These are phyloP conservation scores for Accipiter cooperii DNA, from an alignment of 2,113 vertebrate genomes.

Conservation along the genomic window DNA sequence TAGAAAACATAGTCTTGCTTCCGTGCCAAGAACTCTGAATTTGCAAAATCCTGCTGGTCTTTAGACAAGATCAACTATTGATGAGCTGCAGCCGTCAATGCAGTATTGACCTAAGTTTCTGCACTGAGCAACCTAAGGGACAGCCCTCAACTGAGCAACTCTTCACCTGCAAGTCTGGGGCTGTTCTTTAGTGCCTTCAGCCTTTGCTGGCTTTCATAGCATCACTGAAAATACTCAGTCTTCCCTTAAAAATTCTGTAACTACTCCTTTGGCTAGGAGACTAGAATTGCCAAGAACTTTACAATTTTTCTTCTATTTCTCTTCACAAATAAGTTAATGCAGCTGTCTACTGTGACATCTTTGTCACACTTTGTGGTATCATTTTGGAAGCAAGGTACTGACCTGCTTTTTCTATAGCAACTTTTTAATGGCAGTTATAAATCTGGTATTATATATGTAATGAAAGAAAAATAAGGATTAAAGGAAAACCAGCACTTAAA, in stretches of 20 bases:
- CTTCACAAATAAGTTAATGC: background rate
- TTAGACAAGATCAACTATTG: background rate
- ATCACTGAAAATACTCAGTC: background rate
- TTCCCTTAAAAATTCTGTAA: background rate
- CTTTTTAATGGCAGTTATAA: background rate
- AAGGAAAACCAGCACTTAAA: background rate
- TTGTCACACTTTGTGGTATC: background rate
- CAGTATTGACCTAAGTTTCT: background rate
- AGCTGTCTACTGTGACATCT: background rate
- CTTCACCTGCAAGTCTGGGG: background rate
- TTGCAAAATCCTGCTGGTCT: constrained; percentile 16
- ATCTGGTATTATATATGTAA: background rate
- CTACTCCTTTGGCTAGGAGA: background rate
- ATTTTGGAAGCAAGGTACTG: constrained; percentile 35
- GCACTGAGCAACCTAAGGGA: background rate
- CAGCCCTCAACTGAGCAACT: background rate
- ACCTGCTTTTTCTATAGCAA: constrained; percentile 25
- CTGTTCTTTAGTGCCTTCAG: background rate
- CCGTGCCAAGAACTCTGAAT: constrained; percentile 7
- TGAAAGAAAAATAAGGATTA: background rate
- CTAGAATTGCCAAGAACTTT: background rate
- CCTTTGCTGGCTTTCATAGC: background rate
- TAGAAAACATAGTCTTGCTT: background rate
- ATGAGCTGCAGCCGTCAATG: background rate
- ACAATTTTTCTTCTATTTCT: background rate